Conservation (phyloP, 2,113 vertebrate species). For the Rhineura floridana region DNA sequence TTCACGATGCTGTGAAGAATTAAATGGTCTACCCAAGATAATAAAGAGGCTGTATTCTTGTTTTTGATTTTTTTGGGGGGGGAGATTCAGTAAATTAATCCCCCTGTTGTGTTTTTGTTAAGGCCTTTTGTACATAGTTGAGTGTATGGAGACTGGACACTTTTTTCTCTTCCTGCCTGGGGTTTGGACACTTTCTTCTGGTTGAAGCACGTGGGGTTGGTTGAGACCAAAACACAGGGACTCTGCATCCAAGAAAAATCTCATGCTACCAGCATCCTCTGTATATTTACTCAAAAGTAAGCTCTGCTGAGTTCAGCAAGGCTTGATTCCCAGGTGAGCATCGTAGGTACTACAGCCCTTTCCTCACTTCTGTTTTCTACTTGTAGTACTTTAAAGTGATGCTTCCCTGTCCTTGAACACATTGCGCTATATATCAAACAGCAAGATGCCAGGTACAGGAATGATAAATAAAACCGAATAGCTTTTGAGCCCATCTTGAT, state of each 20-base stretch:
- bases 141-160: no score
- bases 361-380: background rate
- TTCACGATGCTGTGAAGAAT: background rate
- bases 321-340: background rate
- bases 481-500: background rate
- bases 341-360: background rate
- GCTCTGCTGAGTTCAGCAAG: background rate
- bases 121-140: no score
- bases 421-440: background rate
- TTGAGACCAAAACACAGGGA: background rate
- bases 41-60: background rate
- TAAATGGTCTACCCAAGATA: background rate
- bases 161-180: background rate
- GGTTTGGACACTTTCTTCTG: background rate
- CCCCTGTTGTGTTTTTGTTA: background rate
- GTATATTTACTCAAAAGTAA: background rate
- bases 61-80: background rate
- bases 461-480: background rate
- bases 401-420: background rate
- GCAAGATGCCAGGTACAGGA: background rate
- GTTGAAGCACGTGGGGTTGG: background rate
- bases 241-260: no score
- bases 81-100: no score
- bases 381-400: background rate
- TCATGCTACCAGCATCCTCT: background rate